Base-by-base conservation (phyloP, 1,140 invertebrate species). In the Aphaenogaster rudis region DNA sequence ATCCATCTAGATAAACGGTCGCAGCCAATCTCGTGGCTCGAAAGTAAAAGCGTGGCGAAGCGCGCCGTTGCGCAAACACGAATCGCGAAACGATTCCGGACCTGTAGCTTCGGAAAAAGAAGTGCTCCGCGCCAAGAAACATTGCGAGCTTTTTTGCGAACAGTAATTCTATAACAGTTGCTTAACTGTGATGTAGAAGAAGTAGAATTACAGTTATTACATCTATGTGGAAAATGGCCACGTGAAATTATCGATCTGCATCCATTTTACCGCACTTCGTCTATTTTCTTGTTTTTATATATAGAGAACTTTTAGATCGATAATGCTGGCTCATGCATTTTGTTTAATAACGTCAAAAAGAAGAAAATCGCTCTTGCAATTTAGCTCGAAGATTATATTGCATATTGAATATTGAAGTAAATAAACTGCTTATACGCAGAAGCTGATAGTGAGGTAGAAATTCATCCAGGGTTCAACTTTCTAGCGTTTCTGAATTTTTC, bases 31-130 rank as follows among this genome's bases (percentile, higher is more conserved):
- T 85, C 48, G 66, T 50, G 76, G 78, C 82, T 67, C 28, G 91
- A 93, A 93, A 93, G 92, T 93, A 93, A 93, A 93, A 93, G 92
- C 90, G 92, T 90, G 79, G 74, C 88, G 69, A 78, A 71, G 81
- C 69, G 66, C 64, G 52, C n/a, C 63, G 54, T 91, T 91, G 79
- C 76, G 89, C 85, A 91, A 91, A 88, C 50, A 69, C 52, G 61
- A 77, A 54, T 79, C 72, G 61, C 79, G 72, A 90, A 88, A 88
- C 36, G 39, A 88, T 77, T 77, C 50, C 63, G 50, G n/a, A 13
- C 11, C 42, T 15, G 33, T 5, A 17, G 33, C 69, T 63, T 88
- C 28, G 15, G 13, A 11, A 15, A 59, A 63, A 64, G 64, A 21
- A 42, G 39, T 33, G 15, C 50, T 28, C 28, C 17, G 39, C 66